Conservation (phyloP, 1,140 invertebrate genomes). For the Pogonognathellus flavescens region DNA sequence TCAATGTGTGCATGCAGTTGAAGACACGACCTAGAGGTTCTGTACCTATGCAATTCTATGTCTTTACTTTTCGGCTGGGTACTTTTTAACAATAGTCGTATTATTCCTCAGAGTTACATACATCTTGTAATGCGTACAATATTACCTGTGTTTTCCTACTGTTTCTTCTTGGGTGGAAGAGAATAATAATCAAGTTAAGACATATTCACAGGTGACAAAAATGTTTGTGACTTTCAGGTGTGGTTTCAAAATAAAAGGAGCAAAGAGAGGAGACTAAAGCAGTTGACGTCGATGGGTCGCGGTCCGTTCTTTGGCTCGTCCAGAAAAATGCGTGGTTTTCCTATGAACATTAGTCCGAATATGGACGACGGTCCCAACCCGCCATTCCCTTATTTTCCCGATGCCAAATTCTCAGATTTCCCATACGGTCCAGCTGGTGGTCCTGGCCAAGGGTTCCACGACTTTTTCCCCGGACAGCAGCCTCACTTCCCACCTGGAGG, state of each 20-base stretch:
- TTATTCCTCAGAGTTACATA: no score
- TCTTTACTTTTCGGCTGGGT: no score
- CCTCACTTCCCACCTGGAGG: constrained; percentile 72
- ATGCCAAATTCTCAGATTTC: constrained; percentile 87
- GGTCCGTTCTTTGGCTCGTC: constrained; percentile 90
- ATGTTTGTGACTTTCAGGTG: constrained; percentile 79
- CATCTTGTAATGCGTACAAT: no score
- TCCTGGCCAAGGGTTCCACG: constrained; percentile 79
- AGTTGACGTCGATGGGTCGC: constrained; percentile 91
- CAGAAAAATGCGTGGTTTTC: constrained; percentile 90
- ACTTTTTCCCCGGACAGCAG: constrained; percentile 86
- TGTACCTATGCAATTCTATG: no score
- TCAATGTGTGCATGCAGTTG: no score
- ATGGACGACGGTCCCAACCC: constrained; percentile 81
- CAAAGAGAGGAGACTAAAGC: constrained; percentile 94
- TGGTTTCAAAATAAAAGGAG: constrained; percentile 99
- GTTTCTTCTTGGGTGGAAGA: neutral
- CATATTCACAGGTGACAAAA: no score
- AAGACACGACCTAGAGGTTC: no score
- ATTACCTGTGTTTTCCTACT: no score
- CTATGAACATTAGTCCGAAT: constrained; percentile 88
- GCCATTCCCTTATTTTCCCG: constrained; percentile 89
- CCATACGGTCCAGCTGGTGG: constrained; percentile 77
- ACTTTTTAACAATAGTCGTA: no score
- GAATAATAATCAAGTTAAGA: neutral